A percentile compares a stretch with the other conserved stretches of the same genome.
Evolutionary conservation across 1,140 invertebrate species (phyloP).

Genomic region (Pogonomyrmex californicus): DNA sequence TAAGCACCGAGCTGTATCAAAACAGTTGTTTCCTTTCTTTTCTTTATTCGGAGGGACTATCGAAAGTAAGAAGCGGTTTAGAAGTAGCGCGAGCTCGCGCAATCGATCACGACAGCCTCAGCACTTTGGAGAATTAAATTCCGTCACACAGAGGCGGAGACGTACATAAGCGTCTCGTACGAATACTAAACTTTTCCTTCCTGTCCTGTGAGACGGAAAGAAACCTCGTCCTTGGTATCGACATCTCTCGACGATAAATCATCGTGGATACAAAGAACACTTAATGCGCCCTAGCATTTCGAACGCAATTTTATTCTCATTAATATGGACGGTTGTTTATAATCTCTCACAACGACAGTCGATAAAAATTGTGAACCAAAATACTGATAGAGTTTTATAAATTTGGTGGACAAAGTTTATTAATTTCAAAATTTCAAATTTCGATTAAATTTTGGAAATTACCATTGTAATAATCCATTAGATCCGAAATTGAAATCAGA

Average conservation of each 20-base stretch:
- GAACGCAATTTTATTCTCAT: conserved; percentile 53
- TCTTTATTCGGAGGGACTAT: conserved; percentile 25
- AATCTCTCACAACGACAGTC: not conserved
- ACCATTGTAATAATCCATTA: not conserved
- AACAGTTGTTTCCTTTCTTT: not conserved
- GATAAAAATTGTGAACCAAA: not conserved
- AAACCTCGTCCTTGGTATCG: conserved; percentile 56
- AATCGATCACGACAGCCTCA: conserved; percentile 65
- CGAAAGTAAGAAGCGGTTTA: conserved; percentile 48
- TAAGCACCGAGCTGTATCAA: conserved; percentile 19
- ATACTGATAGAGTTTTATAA: conserved; percentile 1
- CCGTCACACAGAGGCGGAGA: conserved; percentile 47
- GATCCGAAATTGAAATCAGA: not conserved
- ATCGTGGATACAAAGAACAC: conserved; percentile 54
- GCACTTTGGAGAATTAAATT: conserved; percentile 68
- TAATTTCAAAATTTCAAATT: conserved; percentile 18
- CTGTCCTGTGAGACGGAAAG: conserved; percentile 49
- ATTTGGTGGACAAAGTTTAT: not conserved
- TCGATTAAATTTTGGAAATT: not conserved
- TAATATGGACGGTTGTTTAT: conserved; percentile 31
- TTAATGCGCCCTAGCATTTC: conserved; percentile 44
- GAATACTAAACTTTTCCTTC: conserved; percentile 64
- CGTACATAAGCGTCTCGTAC: conserved; percentile 53
- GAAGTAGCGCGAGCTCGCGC: conserved; percentile 36
- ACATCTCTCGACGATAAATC: conserved; percentile 60